phyloP scores from a whole-genome alignment of 1,140 invertebrate species.

The Bombus picipes region DNA sequence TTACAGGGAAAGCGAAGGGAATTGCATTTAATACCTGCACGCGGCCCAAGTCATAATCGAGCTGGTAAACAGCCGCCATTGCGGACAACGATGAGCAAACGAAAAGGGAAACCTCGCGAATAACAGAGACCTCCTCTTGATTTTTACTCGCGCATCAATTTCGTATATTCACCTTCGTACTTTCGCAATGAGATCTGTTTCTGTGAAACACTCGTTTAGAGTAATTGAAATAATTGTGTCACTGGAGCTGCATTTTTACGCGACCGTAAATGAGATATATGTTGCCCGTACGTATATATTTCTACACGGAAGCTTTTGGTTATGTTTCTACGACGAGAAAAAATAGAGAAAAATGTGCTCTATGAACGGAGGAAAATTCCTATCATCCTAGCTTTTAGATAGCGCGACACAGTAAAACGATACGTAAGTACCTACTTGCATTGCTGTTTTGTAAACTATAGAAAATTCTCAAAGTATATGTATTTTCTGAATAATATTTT shows the following conservation, averaged over 20 bases:
- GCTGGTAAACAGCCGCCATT: not conserved
- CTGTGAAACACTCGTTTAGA: not conserved
- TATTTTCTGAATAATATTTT: not conserved
- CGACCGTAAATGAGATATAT: not conserved
- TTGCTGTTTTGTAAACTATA: no score
- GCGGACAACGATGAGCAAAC: not conserved
- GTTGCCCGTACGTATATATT: not conserved
- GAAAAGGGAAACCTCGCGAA: not conserved
- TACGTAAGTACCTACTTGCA: not conserved
- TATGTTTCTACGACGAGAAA: not conserved
- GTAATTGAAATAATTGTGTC: conserved; percentile 29
- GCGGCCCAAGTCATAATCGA: not conserved
- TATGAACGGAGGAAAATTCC: not conserved
- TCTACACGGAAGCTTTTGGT: not conserved
- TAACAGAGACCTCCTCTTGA: not conserved
- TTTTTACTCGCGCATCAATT: not conserved
- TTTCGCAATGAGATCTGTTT: no score
- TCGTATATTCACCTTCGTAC: not conserved
- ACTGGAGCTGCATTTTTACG: not conserved
- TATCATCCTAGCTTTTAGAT: not conserved
- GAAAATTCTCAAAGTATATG: not conserved
- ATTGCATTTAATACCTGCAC: conserved; percentile 8
- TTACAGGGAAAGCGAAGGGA: conserved; percentile 1
- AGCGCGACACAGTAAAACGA: not conserved
- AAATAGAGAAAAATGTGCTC: not conserved